Evolutionary conservation across 2,797 vertebrate genomes (phyloP), one percentile per base, ranked within the genome.

Genomic region (Microctenopoma steveboyesi): DNA sequence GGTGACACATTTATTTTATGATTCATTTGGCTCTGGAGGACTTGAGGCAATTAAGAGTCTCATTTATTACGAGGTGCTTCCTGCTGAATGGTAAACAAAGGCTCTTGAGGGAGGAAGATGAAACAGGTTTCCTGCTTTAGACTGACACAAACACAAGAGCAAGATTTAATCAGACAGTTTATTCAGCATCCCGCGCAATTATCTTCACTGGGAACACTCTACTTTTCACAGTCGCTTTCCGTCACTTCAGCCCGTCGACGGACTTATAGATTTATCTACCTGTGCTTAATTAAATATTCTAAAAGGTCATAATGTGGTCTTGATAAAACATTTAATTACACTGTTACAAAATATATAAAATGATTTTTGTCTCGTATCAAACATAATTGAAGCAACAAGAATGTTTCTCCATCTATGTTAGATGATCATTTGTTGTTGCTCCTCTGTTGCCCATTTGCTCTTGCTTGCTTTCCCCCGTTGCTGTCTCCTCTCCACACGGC

Each of bases 1-100:
- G 65, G 64, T 72, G 73, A 84, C 74, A 82, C 71, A 70, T 75
- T 76, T 73, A 69, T 79, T 84, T 79, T 88, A 85, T 89, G 86
- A 93, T 92, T 92, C 59, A 92, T 92, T 89, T 85, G 70, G 74
- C 76, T 86, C 56, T 74, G 77, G 79, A 84, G 79, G 69, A 81
- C 82, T 76, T 33, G 11, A 53, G 67, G 74, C 88, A 90, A 92
- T 93, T 91, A 92, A 83, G 74, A 81, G 53, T 81, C 67, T 81
- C 79, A 88, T 93, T 91, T 83, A 91, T 91, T 86, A 88, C 45
- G 39, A 49, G 70, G 73, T 69, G 70, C 82, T 76, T 85, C 78
- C 72, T 78, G 78, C 77, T 82, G 89, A 88, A 90, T 86, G 74
- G 77, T 82, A 86, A 86, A 84, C 53, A 76, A 64, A 85, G 40